Conservation (phyloP, 92 coral and sea anemone genomes). For the Metridium senile region DNA sequence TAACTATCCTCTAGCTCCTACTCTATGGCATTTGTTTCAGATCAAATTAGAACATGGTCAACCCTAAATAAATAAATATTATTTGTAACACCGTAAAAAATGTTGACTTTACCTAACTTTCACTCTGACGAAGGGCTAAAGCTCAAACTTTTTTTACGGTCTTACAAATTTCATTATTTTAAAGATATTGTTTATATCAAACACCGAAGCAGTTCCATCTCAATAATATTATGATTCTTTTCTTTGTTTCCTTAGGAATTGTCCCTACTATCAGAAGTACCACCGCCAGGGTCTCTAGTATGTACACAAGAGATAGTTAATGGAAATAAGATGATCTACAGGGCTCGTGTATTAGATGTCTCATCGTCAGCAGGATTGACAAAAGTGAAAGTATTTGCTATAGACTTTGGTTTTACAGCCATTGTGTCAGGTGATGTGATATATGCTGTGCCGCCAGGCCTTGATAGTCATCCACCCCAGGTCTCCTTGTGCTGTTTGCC, state of each 20-base stretch:
- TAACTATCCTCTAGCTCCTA: no score
- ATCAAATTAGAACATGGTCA: no score
- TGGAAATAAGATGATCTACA: conserved; percentile 70
- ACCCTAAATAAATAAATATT: no score
- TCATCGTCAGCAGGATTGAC: conserved; percentile 23
- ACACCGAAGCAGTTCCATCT: neutral
- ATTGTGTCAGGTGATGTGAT: conserved; percentile 50
- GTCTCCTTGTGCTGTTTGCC: conserved; percentile 82
- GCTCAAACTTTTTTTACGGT: no score
- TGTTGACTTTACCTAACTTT: no score
- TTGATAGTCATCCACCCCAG: conserved; percentile 62
- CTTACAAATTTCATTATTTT: no score
- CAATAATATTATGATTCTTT: neutral
- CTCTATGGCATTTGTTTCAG: no score
- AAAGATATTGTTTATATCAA: no score
- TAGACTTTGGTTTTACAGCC: conserved; percentile 80
- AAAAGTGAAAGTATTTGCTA: conserved; percentile 77
- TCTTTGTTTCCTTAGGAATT: conserved; percentile 27
- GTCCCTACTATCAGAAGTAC: conserved; percentile 28
- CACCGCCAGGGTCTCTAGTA: conserved; percentile 77
- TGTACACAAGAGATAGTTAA: conserved; percentile 56
- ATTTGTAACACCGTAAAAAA: no score
- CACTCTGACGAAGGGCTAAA: no score
- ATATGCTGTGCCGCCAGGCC: conserved; percentile 42
- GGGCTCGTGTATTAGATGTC: conserved; percentile 65